Conservation (phyloP, 1,140 invertebrate genomes). For the Nixonia krombeini region DNA sequence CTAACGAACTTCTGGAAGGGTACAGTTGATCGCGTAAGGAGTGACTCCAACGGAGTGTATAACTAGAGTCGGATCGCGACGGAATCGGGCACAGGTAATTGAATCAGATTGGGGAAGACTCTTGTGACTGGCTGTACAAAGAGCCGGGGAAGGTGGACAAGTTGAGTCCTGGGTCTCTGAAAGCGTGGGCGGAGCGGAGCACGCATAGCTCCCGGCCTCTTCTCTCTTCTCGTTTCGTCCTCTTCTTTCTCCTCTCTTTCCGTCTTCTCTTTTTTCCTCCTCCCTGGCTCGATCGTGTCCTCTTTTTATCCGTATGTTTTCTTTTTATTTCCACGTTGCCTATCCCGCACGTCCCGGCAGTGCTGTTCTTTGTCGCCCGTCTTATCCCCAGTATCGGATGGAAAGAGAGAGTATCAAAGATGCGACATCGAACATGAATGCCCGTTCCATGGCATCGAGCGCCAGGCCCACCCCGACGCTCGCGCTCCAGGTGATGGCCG, state of each 20-base stretch:
- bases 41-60: no score
- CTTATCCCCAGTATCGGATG: constrained; percentile 5
- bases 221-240: constrained; percentile 54
- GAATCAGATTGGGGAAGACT: constrained; percentile 52
- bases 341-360: constrained; percentile 43
- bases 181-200: constrained; percentile 71
- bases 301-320: no score
- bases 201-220: constrained; percentile 72
- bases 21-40: no score
- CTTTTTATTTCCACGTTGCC: constrained; percentile 55
- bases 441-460: no score
- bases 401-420: constrained; percentile 55
- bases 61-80: no score
- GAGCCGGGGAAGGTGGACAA: constrained; percentile 68
- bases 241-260: constrained; percentile 30
- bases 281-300: constrained; percentile 34
- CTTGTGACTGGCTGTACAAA: constrained; percentile 62
- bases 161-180: constrained; percentile 68
- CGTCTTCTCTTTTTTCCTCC: constrained; percentile 28
- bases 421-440: constrained; percentile 51
- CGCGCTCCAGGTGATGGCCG: background rate
- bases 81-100: no score
- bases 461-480: no score
- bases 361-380: constrained; percentile 56
- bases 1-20: no score